A percentile compares a stretch with the other conserved stretches of the same genome.
Evolutionary conservation across 53 echinoderm and acorn worm genomes (phyloP).

Genomic region (Crossaster papposus): DNA sequence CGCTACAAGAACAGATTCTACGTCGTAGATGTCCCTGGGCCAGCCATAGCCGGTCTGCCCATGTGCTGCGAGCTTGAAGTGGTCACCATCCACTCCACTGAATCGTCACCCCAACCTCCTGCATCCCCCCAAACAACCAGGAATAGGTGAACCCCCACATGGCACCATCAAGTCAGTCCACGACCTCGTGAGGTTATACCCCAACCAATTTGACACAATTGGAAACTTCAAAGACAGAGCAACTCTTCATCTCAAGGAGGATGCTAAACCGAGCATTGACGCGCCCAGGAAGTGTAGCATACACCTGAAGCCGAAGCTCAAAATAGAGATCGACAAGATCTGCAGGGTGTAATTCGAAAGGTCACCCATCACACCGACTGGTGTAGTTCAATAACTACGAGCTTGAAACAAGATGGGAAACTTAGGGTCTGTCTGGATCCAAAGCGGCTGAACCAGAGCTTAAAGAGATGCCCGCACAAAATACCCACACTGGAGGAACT

Average conservation of each 20-base stretch:
- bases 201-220: slow-evolving; percentile 49
- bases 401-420: slow-evolving; percentile 17
- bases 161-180: neutral
- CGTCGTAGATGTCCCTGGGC: no score
- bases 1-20: no score
- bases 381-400: slow-evolving; percentile 46
- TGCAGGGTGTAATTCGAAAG: slow-evolving; percentile 19
- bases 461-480: no score
- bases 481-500: no score
- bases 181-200: slow-evolving; percentile 11
- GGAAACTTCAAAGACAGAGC: slow-evolving; percentile 62
- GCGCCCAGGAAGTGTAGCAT: slow-evolving; percentile 60
- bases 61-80: neutral
- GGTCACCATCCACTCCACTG: slow-evolving; percentile 3
- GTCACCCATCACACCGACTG: slow-evolving; percentile 66
- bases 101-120: no score
- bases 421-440: slow-evolving; percentile 26
- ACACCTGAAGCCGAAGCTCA: slow-evolving; percentile 43
- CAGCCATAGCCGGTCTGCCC: neutral
- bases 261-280: no score
- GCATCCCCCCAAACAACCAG: no score
- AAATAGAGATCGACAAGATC: slow-evolving; percentile 50
- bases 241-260: slow-evolving; percentile 41
- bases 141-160: neutral
- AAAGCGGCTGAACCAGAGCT: slow-evolving; percentile 8